These are phyloP conservation scores for Gastracanthus pulcherrimus DNA, from an alignment of 2,888 invertebrate species.

Conservation along the genomic window DNA sequence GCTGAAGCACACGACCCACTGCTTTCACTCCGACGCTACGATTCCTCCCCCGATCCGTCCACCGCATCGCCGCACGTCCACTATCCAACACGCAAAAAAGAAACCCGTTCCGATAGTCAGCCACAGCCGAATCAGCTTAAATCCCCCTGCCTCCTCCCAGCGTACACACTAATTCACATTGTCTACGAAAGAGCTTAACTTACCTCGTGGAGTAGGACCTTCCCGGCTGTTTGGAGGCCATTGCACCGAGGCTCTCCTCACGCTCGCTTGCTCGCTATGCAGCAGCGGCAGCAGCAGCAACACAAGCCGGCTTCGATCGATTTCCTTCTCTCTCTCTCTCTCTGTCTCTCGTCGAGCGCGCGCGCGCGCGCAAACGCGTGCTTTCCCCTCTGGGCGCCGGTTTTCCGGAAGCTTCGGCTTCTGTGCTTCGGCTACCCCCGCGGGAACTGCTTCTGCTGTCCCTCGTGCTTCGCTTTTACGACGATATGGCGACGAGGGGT, in stretches of 20 bases:
- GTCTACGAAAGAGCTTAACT: constrained; percentile 47
- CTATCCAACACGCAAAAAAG: neutral
- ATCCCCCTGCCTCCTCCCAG: neutral
- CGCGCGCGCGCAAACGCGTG: neutral
- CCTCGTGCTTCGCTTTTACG: neutral
- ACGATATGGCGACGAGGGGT: neutral
- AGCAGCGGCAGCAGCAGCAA: constrained; percentile 61
- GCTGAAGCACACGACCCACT: no score
- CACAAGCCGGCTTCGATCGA: constrained; percentile 64
- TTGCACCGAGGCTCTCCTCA: constrained; percentile 71
- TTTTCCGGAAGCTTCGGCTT: constrained; percentile 37
- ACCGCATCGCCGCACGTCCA: neutral
- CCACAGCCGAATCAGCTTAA: neutral
- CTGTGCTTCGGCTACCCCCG: neutral
- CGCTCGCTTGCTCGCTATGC: neutral
- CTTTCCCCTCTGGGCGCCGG: neutral
- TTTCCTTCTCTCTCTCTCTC: constrained; percentile 58
- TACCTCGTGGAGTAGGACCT: constrained; percentile 72
- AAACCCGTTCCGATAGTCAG: neutral
- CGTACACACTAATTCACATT: neutral
- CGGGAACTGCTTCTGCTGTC: neutral
- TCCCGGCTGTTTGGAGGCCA: constrained; percentile 73
- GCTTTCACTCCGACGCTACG: no score
- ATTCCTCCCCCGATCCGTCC: no score
- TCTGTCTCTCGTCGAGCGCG: neutral